Base-by-base conservation (phyloP, 1,140 invertebrate genomes). In the Drosophila saltans region DNA sequence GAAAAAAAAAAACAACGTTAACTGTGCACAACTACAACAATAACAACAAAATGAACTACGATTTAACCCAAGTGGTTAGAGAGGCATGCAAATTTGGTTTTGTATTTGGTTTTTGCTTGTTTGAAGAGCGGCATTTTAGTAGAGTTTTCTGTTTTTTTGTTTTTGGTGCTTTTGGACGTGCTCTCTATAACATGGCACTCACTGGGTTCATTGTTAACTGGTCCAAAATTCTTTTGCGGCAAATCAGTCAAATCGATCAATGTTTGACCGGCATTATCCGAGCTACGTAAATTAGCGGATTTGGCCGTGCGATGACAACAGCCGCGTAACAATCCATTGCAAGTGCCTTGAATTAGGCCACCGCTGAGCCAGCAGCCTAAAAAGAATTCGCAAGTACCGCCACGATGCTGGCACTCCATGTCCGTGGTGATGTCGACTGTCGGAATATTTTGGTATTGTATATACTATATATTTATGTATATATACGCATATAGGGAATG, bases 361-460 rank as follows among this genome's bases (percentile, higher is more conserved):
- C 97, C 97, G 55, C 96, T 95, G 94, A 98, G 95, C 97, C 97
- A 98, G 93, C 97, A 98, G 91, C 96, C 95, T 78, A 98, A 94
- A 94, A 98, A 98, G 94, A 98, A 98, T 93, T 98, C 97, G 92
- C 97, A 98, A 76, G 95, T 96, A 52, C 96, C 96, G 78, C 96
- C 96, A 82, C 96, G 94, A 26, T 93, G 91, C 75, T 94, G 94
- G 33, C 92, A 93, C 70, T 93, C 93, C 66, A 93, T 92, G 63
- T 93, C 93, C 65, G 93, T 92, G 84, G 92, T 92, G 70, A 78
- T 92, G 67, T 91, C 90, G 80, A 91, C 91, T 92, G 84, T 89
- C 71, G 66, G 62, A 86, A 28, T 36, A 10, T 26, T 36, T 36
- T 40, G 40, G 56, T 62, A 16, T 21, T 69, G 21, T 52, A 26